phyloP scores from a whole-genome alignment of 2,888 invertebrate genomes.

The Lordiphosa fenestrarum region DNA sequence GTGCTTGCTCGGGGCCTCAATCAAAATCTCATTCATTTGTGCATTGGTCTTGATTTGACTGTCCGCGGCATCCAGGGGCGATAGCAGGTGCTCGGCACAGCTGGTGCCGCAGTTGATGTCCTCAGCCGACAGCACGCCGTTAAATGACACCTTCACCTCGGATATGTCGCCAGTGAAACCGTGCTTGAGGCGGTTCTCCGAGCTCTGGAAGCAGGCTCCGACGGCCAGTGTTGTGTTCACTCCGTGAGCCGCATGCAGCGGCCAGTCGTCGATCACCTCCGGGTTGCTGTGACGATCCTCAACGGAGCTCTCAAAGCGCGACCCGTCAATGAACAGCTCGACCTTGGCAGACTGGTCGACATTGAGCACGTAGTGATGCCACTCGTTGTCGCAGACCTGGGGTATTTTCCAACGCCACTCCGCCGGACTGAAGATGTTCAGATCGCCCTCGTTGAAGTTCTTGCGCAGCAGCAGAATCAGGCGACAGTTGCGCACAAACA shows the following conservation, averaged over 20 bases:
- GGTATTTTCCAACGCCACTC: conserved; percentile 99
- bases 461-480: conserved; percentile 93
- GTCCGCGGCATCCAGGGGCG: conserved; percentile 81
- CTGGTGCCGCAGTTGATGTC: conserved; percentile 79
- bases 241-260: conserved; percentile 96
- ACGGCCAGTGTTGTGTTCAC: conserved; percentile 96
- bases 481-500: conserved; percentile 98
- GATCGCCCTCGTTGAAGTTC: conserved; percentile 95
- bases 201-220: conserved; percentile 99
- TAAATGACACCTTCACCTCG: conserved; percentile 76
- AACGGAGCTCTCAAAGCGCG: conserved; percentile 79
- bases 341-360: conserved; percentile 90
- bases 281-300: conserved; percentile 87
- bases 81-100: conserved; percentile 79
- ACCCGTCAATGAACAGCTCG: conserved; percentile 93
- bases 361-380: conserved; percentile 98
- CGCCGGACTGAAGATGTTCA: conserved; percentile 97
- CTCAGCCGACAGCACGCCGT: conserved; percentile 62
- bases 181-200: conserved; percentile 94
- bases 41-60: conserved; percentile 86
- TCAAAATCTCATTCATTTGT: conserved; percentile 88
- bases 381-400: conserved; percentile 97
- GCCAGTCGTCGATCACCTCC: conserved; percentile 99
- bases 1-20: conserved; percentile 94
- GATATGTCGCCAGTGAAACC: conserved; percentile 80